Percentiles rank a stretch among this genome's conserved stretches.
Conservation (phyloP, 2,797 vertebrate species). For the Paramormyrops hopkinsi region DNA sequence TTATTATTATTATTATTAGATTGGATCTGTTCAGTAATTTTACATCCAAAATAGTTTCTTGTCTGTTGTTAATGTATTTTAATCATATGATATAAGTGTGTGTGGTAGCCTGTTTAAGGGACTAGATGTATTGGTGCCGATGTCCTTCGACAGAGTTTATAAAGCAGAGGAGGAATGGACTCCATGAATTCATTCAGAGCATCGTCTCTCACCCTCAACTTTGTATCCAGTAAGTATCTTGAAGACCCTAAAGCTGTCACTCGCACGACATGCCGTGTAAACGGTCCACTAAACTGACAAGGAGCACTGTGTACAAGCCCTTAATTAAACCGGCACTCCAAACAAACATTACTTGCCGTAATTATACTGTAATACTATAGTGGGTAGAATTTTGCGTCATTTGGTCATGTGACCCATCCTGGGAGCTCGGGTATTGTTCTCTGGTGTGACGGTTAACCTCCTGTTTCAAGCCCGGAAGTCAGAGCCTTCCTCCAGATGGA, state of each 20-base stretch:
- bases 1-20: not conserved
- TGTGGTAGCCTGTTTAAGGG: not conserved
- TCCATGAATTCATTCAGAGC: constrained; percentile 96
- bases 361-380: not conserved
- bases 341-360: not conserved
- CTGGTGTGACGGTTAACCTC: constrained; percentile 24
- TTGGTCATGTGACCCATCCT: not conserved
- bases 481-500: constrained; percentile 90
- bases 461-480: constrained; percentile 76
- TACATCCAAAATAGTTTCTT: not conserved
- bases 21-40: not conserved
- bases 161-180: constrained; percentile 88
- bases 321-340: not conserved
- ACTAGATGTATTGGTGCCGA: not conserved
- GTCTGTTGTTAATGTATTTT: not conserved
- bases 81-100: not conserved
- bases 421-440: not conserved
- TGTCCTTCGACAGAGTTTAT: constrained; percentile 76
- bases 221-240: constrained; percentile 82
- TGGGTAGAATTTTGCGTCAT: not conserved
- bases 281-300: not conserved
- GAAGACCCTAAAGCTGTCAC: not conserved
- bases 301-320: not conserved
- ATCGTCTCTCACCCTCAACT: constrained; percentile 82
- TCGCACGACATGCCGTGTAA: not conserved